Base-by-base conservation (phyloP, 1,140 invertebrate genomes). In the Calliopsis andreniformis region DNA sequence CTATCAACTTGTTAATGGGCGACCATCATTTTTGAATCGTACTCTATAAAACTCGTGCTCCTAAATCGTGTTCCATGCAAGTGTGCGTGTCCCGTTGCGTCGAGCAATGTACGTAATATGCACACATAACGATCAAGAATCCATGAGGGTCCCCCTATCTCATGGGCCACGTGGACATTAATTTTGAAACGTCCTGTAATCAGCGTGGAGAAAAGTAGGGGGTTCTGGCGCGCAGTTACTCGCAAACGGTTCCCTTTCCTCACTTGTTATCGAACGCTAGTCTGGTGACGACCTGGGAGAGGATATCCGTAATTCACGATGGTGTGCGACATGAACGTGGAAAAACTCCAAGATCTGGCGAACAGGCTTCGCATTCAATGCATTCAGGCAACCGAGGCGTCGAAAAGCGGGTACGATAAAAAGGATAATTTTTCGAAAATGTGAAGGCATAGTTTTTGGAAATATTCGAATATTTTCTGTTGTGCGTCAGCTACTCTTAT, bases 331-430 rank as follows among this genome's bases (percentile, higher is more conserved):
- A 84, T 71, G 49, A 86, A 90, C 28, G 66, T 89, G 47, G 84
- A 95, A 82, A 89, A 93, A 53, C 90, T 96, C 7, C 92, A 93
- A 69, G 94, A 95, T 85, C 92, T 94, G 80, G 95, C 96, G 25
- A 95, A 95, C 85, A 93, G 92, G 69, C 91, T 96, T 30, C 91
- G 96, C 61, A 94, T 96, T 75, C 88, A 94, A 49, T 93, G 93
- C 61, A 94, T 92, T 16, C 68, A 78, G 55, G 86, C 89, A 0
- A 92, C 90, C 2, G 84, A 90, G 32, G 86, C 87, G 14, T 90
- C 89, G 1, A 91, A 91, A 56, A 92, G 91, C 89, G 90, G 91
- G 89, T 91, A 87, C 18, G 66, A 76, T n/a, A n/a, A 59, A 42
- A 68, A 10, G 2, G 16, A 25, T 30, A 14, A 25, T 8, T 66